Conservation (phyloP, 2,888 invertebrate genomes). For the Gastracanthus pulcherrimus region DNA sequence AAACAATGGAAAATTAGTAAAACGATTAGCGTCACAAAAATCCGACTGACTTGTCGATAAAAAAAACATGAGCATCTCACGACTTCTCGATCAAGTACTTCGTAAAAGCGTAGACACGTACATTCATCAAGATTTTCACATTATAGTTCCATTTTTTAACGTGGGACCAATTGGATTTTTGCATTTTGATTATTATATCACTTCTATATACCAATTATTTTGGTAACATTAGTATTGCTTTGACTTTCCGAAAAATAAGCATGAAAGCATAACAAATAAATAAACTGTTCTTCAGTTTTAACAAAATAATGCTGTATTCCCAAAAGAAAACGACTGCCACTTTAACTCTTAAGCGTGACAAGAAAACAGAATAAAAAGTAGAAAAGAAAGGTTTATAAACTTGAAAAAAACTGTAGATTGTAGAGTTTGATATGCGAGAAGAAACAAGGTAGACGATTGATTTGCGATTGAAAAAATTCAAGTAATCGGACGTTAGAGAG, state of each 20-base stretch:
- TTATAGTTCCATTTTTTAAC: slow-evolving; percentile 19
- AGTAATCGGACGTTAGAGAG: neutral
- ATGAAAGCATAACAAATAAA: neutral
- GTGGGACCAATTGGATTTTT: slow-evolving; percentile 51
- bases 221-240: neutral
- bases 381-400: slow-evolving; percentile 22
- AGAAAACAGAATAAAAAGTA: slow-evolving; percentile 19
- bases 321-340: slow-evolving; percentile 49
- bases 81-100: neutral
- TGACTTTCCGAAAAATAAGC: neutral
- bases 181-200: neutral
- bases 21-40: slow-evolving; percentile 15
- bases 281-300: slow-evolving; percentile 17
- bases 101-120: neutral
- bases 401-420: slow-evolving; percentile 28
- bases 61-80: neutral
- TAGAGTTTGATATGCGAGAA: slow-evolving; percentile 41
- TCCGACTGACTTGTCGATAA: slow-evolving; percentile 15
- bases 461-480: slow-evolving; percentile 10
- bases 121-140: neutral
- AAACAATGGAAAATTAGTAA: neutral
- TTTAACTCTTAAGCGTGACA: slow-evolving; percentile 38
- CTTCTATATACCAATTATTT: neutral
- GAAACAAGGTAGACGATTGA: neutral
- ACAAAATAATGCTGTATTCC: slow-evolving; percentile 34